Conservation (phyloP, 2,113 vertebrate species). For the Amia ocellicauda region DNA sequence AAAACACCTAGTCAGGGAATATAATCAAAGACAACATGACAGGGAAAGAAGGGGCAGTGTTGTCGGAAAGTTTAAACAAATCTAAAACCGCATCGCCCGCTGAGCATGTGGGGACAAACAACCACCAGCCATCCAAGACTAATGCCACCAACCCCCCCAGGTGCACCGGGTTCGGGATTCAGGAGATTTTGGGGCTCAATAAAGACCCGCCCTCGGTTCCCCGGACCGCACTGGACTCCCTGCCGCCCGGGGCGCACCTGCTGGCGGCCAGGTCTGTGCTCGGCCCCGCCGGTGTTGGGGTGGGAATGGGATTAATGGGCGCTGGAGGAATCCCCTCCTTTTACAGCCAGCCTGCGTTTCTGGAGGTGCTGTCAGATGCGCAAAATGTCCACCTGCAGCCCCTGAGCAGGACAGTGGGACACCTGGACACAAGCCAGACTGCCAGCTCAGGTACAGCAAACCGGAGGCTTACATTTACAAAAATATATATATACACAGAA, state of each 20-base stretch:
- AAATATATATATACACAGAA: no score
- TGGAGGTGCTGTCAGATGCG: slow-evolving; percentile 88
- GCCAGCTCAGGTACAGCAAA: slow-evolving; percentile 85
- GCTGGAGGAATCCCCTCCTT: slow-evolving; percentile 86
- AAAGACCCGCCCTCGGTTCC: slow-evolving; percentile 84
- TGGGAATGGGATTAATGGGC: slow-evolving; percentile 88
- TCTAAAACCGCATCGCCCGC: slow-evolving; percentile 64
- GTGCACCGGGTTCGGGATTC: slow-evolving; percentile 96
- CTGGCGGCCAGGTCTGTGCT: slow-evolving; percentile 85
- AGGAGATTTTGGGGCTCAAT: slow-evolving; percentile 95
- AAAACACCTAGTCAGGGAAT: slow-evolving; percentile 39
- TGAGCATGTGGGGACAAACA: slow-evolving; percentile 52
- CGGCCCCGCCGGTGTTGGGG: slow-evolving; percentile 77
- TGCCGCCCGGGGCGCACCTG: slow-evolving; percentile 82
- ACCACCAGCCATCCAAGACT: slow-evolving; percentile 52
- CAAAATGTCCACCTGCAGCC: slow-evolving; percentile 84
- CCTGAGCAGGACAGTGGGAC: slow-evolving; percentile 70
- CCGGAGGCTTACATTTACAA: no score
- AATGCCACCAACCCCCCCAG: slow-evolving; percentile 61
- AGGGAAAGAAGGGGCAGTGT: slow-evolving; percentile 81
- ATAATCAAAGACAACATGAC: slow-evolving; percentile 71
- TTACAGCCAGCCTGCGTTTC: slow-evolving; percentile 87
- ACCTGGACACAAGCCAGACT: slow-evolving; percentile 81
- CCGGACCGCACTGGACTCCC: slow-evolving; percentile 70
- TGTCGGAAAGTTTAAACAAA: slow-evolving; percentile 71